Evolutionary conservation across 2,888 invertebrate genomes (phyloP).

Genomic region (Acanthacorydalis orientalis): DNA sequence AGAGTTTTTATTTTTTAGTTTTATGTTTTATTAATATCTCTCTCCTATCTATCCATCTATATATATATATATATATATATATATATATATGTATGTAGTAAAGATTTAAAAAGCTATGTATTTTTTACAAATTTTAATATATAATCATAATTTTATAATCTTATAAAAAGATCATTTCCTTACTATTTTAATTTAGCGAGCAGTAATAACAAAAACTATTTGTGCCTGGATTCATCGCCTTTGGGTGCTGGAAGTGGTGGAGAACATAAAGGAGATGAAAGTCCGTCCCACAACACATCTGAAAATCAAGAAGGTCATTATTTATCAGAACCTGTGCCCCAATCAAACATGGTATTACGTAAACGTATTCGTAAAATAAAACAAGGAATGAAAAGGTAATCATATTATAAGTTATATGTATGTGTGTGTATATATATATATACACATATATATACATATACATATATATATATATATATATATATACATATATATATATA

Average conservation of each 20-base stretch:
- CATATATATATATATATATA: background rate
- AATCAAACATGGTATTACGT: slow-evolving; percentile 71
- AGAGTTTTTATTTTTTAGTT: too few relatives aligned
- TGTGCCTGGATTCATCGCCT: slow-evolving; percentile 40
- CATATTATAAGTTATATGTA: background rate
- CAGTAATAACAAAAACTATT: slow-evolving; percentile 37
- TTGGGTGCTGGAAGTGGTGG: slow-evolving; percentile 32
- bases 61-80: background rate
- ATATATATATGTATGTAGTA: background rate
- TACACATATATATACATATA: background rate
- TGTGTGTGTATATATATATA: too few relatives aligned
- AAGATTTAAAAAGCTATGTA: too few relatives aligned
- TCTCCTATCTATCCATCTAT: too few relatives aligned
- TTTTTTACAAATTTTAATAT: background rate
- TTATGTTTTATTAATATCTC: too few relatives aligned
- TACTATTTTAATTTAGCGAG: slow-evolving; percentile 25
- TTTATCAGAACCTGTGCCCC: slow-evolving; percentile 44
- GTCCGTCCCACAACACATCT: slow-evolving; percentile 30
- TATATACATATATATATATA: background rate
- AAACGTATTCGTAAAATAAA: slow-evolving; percentile 77
- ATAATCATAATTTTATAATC: background rate
- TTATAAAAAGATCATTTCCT: background rate
- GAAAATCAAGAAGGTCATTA: slow-evolving; percentile 25
- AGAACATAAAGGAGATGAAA: slow-evolving; percentile 30
- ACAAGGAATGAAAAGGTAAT: slow-evolving; percentile 68